Evolutionary conservation across 2,888 invertebrate species (phyloP).

Genomic region (Drosophila kanekoi): DNA sequence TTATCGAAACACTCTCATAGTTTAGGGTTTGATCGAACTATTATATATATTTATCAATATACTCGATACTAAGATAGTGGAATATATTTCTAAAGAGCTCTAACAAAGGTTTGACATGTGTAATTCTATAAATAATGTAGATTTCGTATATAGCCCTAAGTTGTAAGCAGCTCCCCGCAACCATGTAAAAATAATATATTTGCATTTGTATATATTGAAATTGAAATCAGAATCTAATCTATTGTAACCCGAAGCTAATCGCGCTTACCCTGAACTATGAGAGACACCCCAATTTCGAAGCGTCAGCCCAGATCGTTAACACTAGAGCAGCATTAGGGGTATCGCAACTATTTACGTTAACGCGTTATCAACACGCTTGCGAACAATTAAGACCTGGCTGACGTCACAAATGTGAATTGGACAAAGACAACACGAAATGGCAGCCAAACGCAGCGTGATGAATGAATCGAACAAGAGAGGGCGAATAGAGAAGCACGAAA

Average conservation of each 20-base stretch:
- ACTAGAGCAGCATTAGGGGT: background rate
- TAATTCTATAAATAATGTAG: no score
- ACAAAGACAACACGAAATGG: conserved; percentile 2
- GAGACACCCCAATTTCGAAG: background rate
- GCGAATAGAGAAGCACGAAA: conserved; percentile 27
- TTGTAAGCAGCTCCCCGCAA: no score
- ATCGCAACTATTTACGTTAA: conserved; percentile 16
- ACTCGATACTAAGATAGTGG: no score
- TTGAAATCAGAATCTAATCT: background rate
- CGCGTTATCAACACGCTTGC: conserved; percentile 30
- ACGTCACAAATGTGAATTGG: conserved; percentile 50
- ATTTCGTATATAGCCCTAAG: no score
- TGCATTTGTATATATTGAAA: background rate
- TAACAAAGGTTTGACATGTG: no score
- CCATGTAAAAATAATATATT: background rate
- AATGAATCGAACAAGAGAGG: conserved; percentile 36
- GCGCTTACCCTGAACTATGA: conserved; percentile 13
- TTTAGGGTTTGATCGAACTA: no score
- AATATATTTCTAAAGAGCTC: no score
- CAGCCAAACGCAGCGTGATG: conserved; percentile 48
- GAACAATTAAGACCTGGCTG: conserved; percentile 45
- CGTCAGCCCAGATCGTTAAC: conserved; percentile 24
- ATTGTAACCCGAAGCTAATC: conserved; percentile 19
- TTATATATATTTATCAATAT: no score
- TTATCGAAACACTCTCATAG: no score